Evolutionary conservation across 2,113 vertebrate genomes (phyloP).

Genomic region (Zosterops hypoxanthus): DNA sequence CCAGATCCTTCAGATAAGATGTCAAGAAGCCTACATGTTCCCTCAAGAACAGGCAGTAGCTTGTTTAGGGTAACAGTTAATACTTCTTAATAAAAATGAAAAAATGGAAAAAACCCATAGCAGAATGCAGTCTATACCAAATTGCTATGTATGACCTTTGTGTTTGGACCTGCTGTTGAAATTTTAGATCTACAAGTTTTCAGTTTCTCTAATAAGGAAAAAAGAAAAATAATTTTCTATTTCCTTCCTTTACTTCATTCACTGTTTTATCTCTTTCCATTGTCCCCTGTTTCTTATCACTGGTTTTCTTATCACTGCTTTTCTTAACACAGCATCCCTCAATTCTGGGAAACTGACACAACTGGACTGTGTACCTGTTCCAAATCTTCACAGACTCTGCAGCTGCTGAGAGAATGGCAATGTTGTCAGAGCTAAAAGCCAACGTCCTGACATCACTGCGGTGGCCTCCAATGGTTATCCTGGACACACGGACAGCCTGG

Average conservation of each 20-base stretch:
- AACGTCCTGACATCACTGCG: slow-evolving; percentile 90
- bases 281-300: not conserved
- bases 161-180: not conserved
- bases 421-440: slow-evolving; percentile 96
- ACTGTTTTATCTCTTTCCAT: not conserved
- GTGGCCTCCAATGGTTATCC: slow-evolving; percentile 87
- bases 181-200: not conserved
- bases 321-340: not conserved
- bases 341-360: not conserved
- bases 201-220: not conserved
- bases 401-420: slow-evolving; percentile 91
- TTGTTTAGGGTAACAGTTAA: not conserved
- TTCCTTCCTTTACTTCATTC: not conserved
- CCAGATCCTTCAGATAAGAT: not conserved
- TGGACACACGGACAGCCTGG: slow-evolving; percentile 75
- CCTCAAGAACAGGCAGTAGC: not conserved
- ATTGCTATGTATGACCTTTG: not conserved
- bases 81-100: not conserved
- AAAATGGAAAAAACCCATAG: accelerated
- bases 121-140: not conserved
- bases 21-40: not conserved
- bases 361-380: slow-evolving; percentile 84
- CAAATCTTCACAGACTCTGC: slow-evolving; percentile 93
- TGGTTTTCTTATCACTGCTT: not conserved
- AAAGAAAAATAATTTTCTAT: not conserved